These are phyloP conservation scores for Litoditis marina DNA, from an alignment of 2,888 invertebrate species.

Conservation along the genomic window DNA sequence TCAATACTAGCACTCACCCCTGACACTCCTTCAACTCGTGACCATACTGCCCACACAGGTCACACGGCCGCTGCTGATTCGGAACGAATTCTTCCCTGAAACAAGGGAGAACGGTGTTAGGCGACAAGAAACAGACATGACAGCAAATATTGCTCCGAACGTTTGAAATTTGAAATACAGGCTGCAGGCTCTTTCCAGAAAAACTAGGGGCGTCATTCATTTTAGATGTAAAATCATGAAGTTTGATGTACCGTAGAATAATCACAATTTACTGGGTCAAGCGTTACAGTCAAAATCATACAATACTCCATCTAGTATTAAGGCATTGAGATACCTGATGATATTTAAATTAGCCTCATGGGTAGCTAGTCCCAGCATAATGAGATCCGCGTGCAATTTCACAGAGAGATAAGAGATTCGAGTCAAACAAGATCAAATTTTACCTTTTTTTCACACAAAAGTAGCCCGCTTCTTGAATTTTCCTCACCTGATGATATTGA, in stretches of 20 bases:
- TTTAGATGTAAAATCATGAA: no score
- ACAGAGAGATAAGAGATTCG: no score
- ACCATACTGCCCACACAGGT: slow-evolving; percentile 78
- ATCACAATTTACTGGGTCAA: no score
- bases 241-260: no score
- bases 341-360: slow-evolving; percentile 99
- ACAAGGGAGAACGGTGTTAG: no score
- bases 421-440: no score
- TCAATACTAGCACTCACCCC: slow-evolving; percentile 40
- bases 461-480: no score
- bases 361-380: slow-evolving; percentile 92
- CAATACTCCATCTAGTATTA: no score
- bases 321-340: slow-evolving; percentile 66
- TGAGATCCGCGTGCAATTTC: slow-evolving; percentile 86
- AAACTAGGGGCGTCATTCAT: no score
- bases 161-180: no score
- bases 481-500: slow-evolving; percentile 79
- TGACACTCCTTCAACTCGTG: slow-evolving; percentile 63
- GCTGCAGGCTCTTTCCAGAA: no score
- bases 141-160: background rate
- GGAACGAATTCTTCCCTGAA: slow-evolving; percentile 91
- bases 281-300: no score
- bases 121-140: background rate
- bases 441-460: background rate
- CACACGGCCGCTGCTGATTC: slow-evolving; percentile 90